A percentile compares a stretch with the other conserved stretches of the same genome.
Evolutionary conservation across 2,797 vertebrate species (phyloP).

Genomic region (Sitta carolinensis): DNA sequence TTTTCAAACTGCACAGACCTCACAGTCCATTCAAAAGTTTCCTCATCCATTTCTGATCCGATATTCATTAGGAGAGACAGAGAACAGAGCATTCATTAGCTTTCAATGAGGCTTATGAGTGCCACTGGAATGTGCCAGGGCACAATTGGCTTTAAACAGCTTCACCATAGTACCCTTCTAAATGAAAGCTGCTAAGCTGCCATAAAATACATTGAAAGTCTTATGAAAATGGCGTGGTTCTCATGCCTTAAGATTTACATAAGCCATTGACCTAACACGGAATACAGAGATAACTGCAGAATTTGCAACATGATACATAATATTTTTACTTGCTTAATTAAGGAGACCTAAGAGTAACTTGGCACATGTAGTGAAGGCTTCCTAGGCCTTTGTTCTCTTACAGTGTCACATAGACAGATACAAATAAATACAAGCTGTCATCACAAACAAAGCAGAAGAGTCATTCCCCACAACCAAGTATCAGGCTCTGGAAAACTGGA

Average conservation of each 20-base stretch:
- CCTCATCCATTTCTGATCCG: not conserved
- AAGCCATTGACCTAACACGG: not conserved
- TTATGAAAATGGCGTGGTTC: not conserved
- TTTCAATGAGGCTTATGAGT: not conserved
- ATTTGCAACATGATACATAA: not conserved
- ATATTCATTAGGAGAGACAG: not conserved
- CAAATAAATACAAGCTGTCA: not conserved
- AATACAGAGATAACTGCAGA: not conserved
- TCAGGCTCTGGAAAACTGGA: not conserved
- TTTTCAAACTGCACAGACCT: not conserved
- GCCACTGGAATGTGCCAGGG: not conserved
- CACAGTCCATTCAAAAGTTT: not conserved
- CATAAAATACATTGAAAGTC: not conserved
- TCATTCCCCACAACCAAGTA: not conserved
- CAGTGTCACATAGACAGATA: not conserved
- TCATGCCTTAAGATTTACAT: not conserved
- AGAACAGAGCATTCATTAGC: not conserved
- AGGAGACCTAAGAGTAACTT: not conserved
- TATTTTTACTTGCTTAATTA: conserved; percentile 1
- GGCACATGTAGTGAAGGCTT: not conserved
- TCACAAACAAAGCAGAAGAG: conserved; percentile 8
- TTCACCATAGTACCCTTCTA: not conserved
- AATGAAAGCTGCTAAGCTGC: not conserved
- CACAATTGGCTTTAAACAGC: not conserved
- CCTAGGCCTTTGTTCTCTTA: conserved; percentile 17